Evolutionary conservation across 2,113 vertebrate species (phyloP).

Genomic region (Eulemur rufifrons): DNA sequence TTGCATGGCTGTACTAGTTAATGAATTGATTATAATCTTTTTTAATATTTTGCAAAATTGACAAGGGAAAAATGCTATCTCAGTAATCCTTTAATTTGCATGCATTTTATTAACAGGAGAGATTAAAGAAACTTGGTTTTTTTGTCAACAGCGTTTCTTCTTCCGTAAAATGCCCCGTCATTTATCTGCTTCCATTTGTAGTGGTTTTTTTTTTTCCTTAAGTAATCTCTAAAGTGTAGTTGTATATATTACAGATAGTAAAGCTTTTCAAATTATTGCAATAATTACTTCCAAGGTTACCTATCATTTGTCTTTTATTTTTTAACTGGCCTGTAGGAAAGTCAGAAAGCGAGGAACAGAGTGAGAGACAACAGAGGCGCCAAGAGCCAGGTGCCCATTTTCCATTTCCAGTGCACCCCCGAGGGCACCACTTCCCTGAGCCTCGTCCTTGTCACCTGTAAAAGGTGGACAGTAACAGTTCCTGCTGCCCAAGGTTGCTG

Average conservation of each 20-base stretch:
- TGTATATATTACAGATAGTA: neutral
- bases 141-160: neutral
- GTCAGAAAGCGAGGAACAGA: neutral
- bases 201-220: neutral
- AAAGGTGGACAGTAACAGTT: rapidly evolving
- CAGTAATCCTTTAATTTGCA: neutral
- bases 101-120: neutral
- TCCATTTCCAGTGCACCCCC: rapidly evolving
- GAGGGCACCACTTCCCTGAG: neutral
- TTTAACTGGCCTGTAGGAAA: neutral
- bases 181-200: neutral
- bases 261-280: no score
- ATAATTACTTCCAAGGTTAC: neutral
- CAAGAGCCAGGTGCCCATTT: no score
- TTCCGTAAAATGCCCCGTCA: neutral
- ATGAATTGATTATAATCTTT: neutral
- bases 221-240: neutral
- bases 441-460: neutral
- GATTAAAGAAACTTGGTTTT: neutral
- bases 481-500: neutral
- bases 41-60: neutral
- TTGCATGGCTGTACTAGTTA: neutral
- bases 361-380: rapidly evolving
- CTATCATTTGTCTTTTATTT: neutral
- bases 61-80: neutral